These are phyloP conservation scores for Pithys albifrons DNA, from an alignment of 2,113 vertebrate species.

Conservation along the genomic window DNA sequence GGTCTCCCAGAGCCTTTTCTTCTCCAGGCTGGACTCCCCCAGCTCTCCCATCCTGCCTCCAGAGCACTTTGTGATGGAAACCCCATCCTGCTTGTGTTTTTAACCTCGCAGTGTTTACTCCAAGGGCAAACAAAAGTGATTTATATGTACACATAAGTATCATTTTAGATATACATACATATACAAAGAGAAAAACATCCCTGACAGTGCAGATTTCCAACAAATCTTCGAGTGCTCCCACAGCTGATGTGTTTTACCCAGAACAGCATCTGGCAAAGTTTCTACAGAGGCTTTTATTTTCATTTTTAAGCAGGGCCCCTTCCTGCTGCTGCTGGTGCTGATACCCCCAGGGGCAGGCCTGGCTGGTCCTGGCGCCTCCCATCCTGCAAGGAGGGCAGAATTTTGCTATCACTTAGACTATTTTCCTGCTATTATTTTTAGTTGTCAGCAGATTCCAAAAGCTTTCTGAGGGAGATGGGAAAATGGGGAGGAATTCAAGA, in stretches of 20 bases:
- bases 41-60: background rate
- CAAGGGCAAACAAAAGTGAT: background rate
- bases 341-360: fast-evolving
- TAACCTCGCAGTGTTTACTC: background rate
- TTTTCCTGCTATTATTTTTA: background rate
- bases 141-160: background rate
- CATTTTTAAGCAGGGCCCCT: background rate
- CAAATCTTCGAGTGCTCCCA: background rate
- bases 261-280: background rate
- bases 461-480: background rate
- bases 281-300: background rate
- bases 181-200: background rate
- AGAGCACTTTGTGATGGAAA: background rate
- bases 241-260: background rate
- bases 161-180: background rate
- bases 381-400: background rate
- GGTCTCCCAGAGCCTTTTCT: background rate
- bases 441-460: background rate
- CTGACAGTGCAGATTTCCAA: background rate
- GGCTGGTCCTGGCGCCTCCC: background rate
- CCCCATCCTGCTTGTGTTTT: fast-evolving
- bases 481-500: background rate
- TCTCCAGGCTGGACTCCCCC: background rate
- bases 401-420: background rate
- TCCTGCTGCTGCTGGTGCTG: background rate